phyloP scores from a whole-genome alignment of 2,888 invertebrate genomes.

The Ernsta delagoae region DNA sequence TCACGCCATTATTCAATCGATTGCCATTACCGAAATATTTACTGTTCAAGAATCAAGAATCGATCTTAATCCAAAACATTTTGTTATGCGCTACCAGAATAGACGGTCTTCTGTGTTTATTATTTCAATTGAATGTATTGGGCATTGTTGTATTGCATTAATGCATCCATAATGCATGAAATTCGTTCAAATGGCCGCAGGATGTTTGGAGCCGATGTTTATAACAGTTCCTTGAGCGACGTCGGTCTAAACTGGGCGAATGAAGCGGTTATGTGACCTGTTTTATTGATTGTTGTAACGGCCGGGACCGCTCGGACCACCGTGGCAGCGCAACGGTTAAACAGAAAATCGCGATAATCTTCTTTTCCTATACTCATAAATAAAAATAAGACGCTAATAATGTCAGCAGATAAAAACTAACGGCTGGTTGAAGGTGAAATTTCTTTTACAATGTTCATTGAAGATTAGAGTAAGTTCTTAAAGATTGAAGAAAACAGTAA shows the following conservation, averaged over 20 bases:
- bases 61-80: constrained; percentile 33
- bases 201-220: constrained; percentile 47
- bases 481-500: too few species aligned
- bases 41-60: constrained; percentile 6
- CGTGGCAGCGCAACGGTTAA: constrained; percentile 26
- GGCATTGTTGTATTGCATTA: constrained; percentile 59
- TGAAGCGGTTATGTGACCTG: constrained; percentile 37
- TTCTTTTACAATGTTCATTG: too few species aligned
- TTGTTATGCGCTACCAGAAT: constrained; percentile 4
- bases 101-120: constrained; percentile 49
- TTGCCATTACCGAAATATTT: constrained; percentile 32
- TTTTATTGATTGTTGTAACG: constrained; percentile 32
- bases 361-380: too few species aligned
- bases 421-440: too few species aligned
- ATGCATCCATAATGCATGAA: constrained; percentile 50
- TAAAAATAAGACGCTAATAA: too few species aligned
- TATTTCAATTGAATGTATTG: constrained; percentile 54
- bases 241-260: constrained; percentile 34
- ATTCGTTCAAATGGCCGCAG: constrained; percentile 40
- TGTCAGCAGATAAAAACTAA: too few species aligned
- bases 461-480: too few species aligned
- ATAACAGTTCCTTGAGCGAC: constrained; percentile 33
- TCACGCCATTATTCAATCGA: constrained; percentile 21
- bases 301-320: constrained; percentile 25
- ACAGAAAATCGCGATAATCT: background rate